These are phyloP conservation scores for Trachelus troglodyta DNA, from an alignment of 2,888 invertebrate species.

Conservation along the genomic window DNA sequence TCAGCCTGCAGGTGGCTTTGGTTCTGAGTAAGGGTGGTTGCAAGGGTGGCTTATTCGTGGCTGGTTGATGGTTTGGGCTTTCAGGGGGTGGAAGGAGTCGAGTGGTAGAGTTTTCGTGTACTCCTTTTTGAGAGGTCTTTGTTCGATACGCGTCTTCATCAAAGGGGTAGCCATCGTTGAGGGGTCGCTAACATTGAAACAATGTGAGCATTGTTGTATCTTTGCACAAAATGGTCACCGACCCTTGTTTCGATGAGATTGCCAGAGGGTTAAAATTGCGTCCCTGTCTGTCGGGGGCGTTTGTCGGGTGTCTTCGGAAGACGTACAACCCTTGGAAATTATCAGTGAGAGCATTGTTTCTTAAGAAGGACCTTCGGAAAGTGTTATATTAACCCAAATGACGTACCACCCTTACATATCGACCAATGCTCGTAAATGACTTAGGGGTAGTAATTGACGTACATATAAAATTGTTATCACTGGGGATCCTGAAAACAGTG, in stretches of 20 bases:
- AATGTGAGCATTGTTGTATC: constrained; percentile 17
- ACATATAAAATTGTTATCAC: too few species aligned
- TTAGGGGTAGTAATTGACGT: too few species aligned
- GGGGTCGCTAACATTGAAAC: constrained; percentile 16
- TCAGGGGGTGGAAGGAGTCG: constrained; percentile 18
- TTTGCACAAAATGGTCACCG: constrained; percentile 10
- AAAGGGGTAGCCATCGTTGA: constrained; percentile 7
- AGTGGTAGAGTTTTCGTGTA: constrained; percentile 6
- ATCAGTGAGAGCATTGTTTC: too few species aligned
- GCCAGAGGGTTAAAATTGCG: neutral
- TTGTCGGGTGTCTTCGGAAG: neutral
- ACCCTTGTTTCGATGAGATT: neutral
- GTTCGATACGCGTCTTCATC: neutral
- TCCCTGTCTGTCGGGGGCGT: neutral
- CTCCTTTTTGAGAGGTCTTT: neutral
- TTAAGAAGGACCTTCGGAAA: neutral
- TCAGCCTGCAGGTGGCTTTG: neutral
- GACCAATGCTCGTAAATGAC: too few species aligned
- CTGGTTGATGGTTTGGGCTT: neutral
- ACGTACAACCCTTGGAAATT: too few species aligned
- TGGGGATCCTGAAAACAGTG: too few species aligned
- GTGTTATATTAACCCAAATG: neutral
- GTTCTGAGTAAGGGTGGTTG: neutral
- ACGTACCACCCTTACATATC: neutral
- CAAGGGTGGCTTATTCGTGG: neutral